Base-by-base conservation (phyloP, 2,888 invertebrate genomes). In the Palloptera scutellata region DNA sequence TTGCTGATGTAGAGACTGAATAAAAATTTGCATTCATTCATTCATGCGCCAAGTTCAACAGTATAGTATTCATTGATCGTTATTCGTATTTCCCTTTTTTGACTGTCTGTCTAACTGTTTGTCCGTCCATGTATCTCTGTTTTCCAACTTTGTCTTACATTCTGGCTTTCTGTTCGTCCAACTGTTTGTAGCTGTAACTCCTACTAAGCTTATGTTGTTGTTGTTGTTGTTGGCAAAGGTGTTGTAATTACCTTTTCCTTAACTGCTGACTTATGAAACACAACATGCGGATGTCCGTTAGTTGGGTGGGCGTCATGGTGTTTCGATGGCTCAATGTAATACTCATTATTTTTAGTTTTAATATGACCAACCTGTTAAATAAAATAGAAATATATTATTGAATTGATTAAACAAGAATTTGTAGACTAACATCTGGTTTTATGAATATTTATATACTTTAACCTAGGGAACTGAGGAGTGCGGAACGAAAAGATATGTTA, bases 301-400 rank as follows among this genome's bases (percentile, higher is more conserved):
- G 74, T 73, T 5, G 79, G 76, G 73, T 82, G 78, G 62, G 84
- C 81, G 54, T 76, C 74, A 71, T 86, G 84, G 82, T 88, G 87
- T 77, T 89, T 88, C 43, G 89, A 88, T 48, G 92, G 92, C 83
- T 92, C 92, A 72, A 92, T 89, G 86, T 89, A 91, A 83, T 89
- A 92, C 81, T 90, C 91, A 70, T 89, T 90, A 70, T 88, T 86
- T 74, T 88, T 88, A 17, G 90, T 90, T 78, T 89, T 87, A 70
- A 92, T 87, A 77, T 90, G 87, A 20, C 92, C 92, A 75, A 89
- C 88, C 92, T 92, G 86, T 73, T 78, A 79, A 66, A 51, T 61
- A 59, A 59, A 65, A 54, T 61, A 43, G 11, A 64, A 40, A 55
- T 1, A 6, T 40, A 54, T 53, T 13, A 20, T 48, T 45, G n/a